phyloP scores from a whole-genome alignment of 2,888 invertebrate genomes.

The Thelaira solivaga region DNA sequence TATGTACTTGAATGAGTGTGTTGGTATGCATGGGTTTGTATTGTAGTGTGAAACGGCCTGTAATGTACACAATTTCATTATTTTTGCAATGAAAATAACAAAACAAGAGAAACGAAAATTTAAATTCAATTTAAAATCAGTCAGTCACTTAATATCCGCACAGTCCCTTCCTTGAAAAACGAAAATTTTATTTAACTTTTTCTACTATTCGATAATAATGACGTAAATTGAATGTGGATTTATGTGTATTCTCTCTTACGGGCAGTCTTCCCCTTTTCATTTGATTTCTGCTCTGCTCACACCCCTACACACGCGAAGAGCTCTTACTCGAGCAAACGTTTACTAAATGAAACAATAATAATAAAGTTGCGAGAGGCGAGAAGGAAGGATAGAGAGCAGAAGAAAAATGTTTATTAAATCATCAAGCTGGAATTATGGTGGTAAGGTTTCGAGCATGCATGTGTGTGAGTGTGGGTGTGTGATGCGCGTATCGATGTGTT shows the following conservation, averaged over 20 bases:
- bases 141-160: too few relatives aligned
- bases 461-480: not conserved
- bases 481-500: not conserved
- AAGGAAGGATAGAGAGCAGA: too few relatives aligned
- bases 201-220: not conserved
- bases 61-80: too few relatives aligned
- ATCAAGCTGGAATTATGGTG: not conserved
- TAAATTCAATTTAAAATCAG: slow-evolving; percentile 26
- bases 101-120: not conserved
- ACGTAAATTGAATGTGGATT: slow-evolving; percentile 34
- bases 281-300: not conserved
- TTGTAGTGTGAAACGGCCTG: too few relatives aligned
- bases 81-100: not conserved
- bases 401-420: slow-evolving; percentile 2
- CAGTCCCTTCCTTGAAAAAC: too few relatives aligned
- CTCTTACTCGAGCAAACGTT: not conserved
- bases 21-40: too few relatives aligned
- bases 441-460: not conserved
- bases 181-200: not conserved
- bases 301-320: not conserved
- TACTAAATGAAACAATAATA: not conserved
- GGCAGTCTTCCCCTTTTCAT: not conserved
- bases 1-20: too few relatives aligned
- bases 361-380: too few relatives aligned
- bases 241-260: not conserved